These are phyloP conservation scores for Caenorhabditis drosophilae DNA, from an alignment of 2,888 invertebrate genomes.

Conservation along the genomic window DNA sequence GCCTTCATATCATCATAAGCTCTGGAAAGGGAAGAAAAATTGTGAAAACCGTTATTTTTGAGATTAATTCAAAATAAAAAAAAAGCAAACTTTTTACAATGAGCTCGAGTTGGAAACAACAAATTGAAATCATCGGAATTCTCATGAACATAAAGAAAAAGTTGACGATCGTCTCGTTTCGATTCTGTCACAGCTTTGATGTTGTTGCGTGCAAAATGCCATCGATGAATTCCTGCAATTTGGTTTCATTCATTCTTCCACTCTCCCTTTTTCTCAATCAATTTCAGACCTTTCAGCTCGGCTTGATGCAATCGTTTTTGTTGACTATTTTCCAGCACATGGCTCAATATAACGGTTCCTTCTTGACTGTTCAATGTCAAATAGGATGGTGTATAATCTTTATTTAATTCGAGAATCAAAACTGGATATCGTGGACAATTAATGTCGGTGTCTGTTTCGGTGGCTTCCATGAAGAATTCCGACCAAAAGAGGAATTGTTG, in stretches of 20 bases:
- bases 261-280: too few relatives aligned
- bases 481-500: slow-evolving; percentile 70
- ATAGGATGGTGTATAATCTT: slow-evolving; percentile 88
- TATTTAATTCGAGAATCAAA: slow-evolving; percentile 86
- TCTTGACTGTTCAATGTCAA: slow-evolving; percentile 92
- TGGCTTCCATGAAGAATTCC: slow-evolving; percentile 95
- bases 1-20: slow-evolving; percentile 51
- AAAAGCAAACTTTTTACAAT: slow-evolving; percentile 69
- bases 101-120: slow-evolving; percentile 88
- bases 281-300: slow-evolving; percentile 20
- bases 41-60: neutral
- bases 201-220: slow-evolving; percentile 88
- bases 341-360: slow-evolving; percentile 88
- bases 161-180: slow-evolving; percentile 91
- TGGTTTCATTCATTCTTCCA: too few relatives aligned
- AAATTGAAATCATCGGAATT: slow-evolving; percentile 99
- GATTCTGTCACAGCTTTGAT: slow-evolving; percentile 85
- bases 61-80: neutral
- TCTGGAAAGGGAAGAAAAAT: slow-evolving; percentile 42
- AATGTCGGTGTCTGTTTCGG: slow-evolving; percentile 78
- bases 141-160: slow-evolving; percentile 95
- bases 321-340: slow-evolving; percentile 73
- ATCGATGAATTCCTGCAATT: slow-evolving; percentile 74
- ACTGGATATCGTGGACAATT: slow-evolving; percentile 67
- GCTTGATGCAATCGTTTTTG: slow-evolving; percentile 61